Conservation (phyloP, 2,113 vertebrate genomes). For the Holacanthus passer region DNA sequence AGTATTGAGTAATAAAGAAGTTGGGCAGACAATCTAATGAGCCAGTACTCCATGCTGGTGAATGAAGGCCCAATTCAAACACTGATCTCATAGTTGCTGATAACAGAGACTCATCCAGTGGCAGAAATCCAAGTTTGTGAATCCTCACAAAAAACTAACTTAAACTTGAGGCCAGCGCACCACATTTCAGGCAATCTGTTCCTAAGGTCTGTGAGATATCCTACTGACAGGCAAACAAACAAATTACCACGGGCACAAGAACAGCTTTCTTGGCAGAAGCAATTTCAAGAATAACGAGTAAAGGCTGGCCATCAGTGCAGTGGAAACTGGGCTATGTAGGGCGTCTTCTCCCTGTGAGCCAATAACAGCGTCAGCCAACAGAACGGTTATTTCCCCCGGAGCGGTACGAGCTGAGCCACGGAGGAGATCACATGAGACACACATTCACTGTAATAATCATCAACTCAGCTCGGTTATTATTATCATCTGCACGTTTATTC, state of each 20-base stretch:
- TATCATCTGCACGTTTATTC: conserved; percentile 76
- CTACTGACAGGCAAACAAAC: conserved; percentile 50
- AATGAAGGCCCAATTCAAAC: background rate
- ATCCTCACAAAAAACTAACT: conserved; percentile 5
- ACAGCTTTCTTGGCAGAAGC: conserved; percentile 45
- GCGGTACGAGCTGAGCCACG: conserved; percentile 15
- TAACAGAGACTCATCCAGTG: background rate
- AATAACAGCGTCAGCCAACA: conserved; percentile 54
- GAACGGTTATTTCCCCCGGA: conserved; percentile 57
- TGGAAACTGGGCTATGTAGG: conserved; percentile 49
- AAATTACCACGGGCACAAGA: conserved; percentile 34
- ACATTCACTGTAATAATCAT: conserved; percentile 52
- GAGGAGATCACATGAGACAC: conserved; percentile 28
- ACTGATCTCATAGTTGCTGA: background rate
- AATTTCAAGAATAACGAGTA: conserved; percentile 45
- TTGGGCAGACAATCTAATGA: background rate
- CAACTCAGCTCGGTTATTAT: conserved; percentile 41
- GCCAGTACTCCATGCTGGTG: background rate
- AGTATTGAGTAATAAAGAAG: background rate
- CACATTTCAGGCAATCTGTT: conserved; percentile 50
- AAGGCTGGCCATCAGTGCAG: conserved; percentile 30
- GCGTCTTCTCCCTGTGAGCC: conserved; percentile 36
- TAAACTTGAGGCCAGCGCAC: background rate
- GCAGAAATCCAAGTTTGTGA: background rate
- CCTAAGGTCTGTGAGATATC: conserved; percentile 27